These are phyloP conservation scores for Scaptodrosophila latifasciaeformis DNA, from an alignment of 2,888 invertebrate genomes.

Conservation along the genomic window DNA sequence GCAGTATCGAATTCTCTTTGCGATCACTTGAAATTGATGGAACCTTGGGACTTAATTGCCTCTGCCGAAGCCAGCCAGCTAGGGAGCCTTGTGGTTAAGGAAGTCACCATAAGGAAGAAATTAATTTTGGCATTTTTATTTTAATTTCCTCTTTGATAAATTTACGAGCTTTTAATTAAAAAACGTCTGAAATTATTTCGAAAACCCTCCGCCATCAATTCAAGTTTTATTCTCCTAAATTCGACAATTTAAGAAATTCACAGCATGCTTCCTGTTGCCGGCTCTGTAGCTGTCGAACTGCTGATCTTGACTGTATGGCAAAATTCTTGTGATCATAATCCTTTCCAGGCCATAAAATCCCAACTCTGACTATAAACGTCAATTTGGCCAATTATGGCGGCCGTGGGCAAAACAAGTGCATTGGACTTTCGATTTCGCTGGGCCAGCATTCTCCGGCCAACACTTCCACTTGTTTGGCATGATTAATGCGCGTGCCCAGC, in stretches of 20 bases:
- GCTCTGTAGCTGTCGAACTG: slow-evolving; percentile 17
- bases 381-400: slow-evolving; percentile 61
- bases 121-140: slow-evolving; percentile 55
- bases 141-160: slow-evolving; percentile 61
- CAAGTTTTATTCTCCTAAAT: slow-evolving; percentile 59
- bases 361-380: slow-evolving; percentile 55
- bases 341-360: slow-evolving; percentile 18
- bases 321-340: slow-evolving; percentile 49
- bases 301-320: slow-evolving; percentile 53
- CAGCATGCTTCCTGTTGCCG: slow-evolving; percentile 46
- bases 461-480: background rate
- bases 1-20: too few relatives aligned
- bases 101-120: slow-evolving; percentile 34
- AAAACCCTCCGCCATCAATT: slow-evolving; percentile 35
- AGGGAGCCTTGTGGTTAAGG: too few relatives aligned
- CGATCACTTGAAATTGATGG: too few relatives aligned
- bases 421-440: slow-evolving; percentile 58
- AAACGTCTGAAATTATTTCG: slow-evolving; percentile 40
- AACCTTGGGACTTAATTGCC: too few relatives aligned
- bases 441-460: slow-evolving; percentile 5
- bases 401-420: slow-evolving; percentile 47
- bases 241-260: slow-evolving; percentile 43
- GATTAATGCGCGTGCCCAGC: slow-evolving; percentile 40
- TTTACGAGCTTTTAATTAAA: slow-evolving; percentile 65
- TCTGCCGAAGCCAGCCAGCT: too few relatives aligned